Conservation (phyloP, 1,140 invertebrate species). For the Drosophila equinoxialis region DNA sequence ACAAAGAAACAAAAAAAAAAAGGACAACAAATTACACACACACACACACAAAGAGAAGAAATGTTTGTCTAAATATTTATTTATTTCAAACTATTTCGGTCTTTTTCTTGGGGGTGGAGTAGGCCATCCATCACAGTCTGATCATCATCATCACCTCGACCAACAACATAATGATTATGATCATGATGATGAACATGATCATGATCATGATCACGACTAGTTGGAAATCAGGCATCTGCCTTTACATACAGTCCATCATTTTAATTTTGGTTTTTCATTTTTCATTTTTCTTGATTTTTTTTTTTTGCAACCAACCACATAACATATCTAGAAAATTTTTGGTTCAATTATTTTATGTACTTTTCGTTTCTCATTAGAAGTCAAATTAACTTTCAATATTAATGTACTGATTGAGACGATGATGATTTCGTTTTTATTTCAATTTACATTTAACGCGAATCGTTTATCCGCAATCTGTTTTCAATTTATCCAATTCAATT, state of each 20-base stretch:
- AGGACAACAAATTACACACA: constrained; percentile 34
- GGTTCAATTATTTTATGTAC: constrained; percentile 9
- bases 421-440: constrained; percentile 27
- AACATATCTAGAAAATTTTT: constrained; percentile 33
- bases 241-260: constrained; percentile 13
- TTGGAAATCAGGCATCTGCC: constrained; percentile 15
- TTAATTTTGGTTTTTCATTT: background rate
- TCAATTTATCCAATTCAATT: constrained; percentile 18
- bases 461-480: constrained; percentile 17
- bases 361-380: background rate
- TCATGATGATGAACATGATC: background rate
- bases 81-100: constrained; percentile 60
- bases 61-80: constrained; percentile 75
- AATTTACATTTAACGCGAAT: constrained; percentile 47
- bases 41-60: background rate
- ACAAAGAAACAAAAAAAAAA: constrained; percentile 26
- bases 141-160: background rate
- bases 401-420: constrained; percentile 42
- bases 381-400: constrained; percentile 42
- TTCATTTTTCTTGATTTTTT: background rate
- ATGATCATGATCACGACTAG: constrained; percentile 25
- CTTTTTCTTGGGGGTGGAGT: constrained; percentile 17
- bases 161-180: background rate
- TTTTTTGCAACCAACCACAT: constrained; percentile 9
- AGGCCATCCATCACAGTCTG: constrained; percentile 37